Evolutionary conservation across 2,888 invertebrate genomes (phyloP).

Genomic region (Pterostichus niger): DNA sequence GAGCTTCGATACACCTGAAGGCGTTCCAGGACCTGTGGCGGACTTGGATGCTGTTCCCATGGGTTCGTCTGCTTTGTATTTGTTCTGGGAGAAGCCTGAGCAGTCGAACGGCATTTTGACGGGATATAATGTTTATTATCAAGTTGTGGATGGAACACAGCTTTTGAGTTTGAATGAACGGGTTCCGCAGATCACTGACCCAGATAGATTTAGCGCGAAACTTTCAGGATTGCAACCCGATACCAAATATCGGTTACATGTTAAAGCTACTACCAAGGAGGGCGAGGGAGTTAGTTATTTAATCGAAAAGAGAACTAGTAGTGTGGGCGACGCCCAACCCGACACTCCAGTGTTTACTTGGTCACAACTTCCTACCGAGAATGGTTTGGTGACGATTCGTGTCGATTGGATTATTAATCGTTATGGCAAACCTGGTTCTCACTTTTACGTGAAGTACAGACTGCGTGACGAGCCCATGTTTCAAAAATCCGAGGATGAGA

Average conservation of each 20-base stretch:
- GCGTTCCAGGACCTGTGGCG: constrained; percentile 92
- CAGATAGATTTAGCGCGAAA: constrained; percentile 88
- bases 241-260: constrained; percentile 92
- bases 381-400: constrained; percentile 86
- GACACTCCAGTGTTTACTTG: constrained; percentile 86
- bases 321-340: constrained; percentile 80
- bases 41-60: constrained; percentile 91
- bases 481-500: constrained; percentile 82
- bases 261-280: constrained; percentile 91
- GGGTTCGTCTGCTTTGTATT: constrained; percentile 92
- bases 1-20: constrained; percentile 93
- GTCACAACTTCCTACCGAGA: constrained; percentile 83
- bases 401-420: constrained; percentile 91
- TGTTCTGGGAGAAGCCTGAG: constrained; percentile 95
- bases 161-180: constrained; percentile 74
- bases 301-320: constrained; percentile 88
- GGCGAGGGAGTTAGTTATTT: constrained; percentile 93
- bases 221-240: constrained; percentile 90
- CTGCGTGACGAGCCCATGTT: constrained; percentile 87
- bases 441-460: constrained; percentile 91
- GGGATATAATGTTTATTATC: constrained; percentile 96
- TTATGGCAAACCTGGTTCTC: constrained; percentile 92
- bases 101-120: constrained; percentile 94
- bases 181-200: constrained; percentile 88
- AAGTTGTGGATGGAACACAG: constrained; percentile 84